Percentiles rank a stretch among this genome's conserved stretches.
Evolutionary conservation across 2,113 vertebrate species (phyloP).

Genomic region (Donacobius atricapilla): DNA sequence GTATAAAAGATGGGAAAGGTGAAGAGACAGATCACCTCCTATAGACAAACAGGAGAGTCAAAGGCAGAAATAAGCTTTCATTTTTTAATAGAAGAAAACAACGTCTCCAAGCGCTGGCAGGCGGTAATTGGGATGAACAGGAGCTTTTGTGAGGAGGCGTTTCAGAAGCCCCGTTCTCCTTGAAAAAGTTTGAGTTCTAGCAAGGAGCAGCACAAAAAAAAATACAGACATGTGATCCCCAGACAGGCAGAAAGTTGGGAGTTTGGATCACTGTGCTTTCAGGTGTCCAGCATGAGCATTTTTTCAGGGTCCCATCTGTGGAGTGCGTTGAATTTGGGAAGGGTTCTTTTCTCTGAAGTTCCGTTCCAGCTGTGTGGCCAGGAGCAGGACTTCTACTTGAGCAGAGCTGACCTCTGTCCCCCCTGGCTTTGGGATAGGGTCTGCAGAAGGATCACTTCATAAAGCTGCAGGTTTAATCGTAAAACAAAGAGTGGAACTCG

Average conservation of each 20-base stretch:
- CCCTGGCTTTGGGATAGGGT: not conserved
- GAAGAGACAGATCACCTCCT: slow-evolving; percentile 39
- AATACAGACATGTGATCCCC: not conserved
- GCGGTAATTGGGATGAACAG: slow-evolving; percentile 43
- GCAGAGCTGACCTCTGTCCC: not conserved
- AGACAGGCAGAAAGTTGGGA: not conserved
- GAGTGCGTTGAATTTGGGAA: not conserved
- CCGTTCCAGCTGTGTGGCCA: not conserved
- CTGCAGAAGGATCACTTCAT: not conserved
- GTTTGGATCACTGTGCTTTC: not conserved
- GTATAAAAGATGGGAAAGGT: slow-evolving; percentile 58
- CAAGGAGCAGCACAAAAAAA: not conserved
- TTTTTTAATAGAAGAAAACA: slow-evolving; percentile 62
- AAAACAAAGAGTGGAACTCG: not conserved
- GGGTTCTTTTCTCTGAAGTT: not conserved
- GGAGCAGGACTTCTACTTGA: not conserved
- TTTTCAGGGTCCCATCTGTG: not conserved
- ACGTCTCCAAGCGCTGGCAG: not conserved
- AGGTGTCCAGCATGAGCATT: not conserved
- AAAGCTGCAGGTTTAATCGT: not conserved
- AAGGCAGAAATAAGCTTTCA: slow-evolving; percentile 62
- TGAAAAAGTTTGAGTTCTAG: slow-evolving; percentile 31
- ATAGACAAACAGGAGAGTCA: slow-evolving; percentile 58
- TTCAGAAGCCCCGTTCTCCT: not conserved
- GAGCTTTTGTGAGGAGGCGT: not conserved